A percentile compares a stretch with the other conserved stretches of the same genome.
These are phyloP conservation scores for Melanotus villosus DNA, from an alignment of 2,888 invertebrate species.

Conservation along the genomic window DNA sequence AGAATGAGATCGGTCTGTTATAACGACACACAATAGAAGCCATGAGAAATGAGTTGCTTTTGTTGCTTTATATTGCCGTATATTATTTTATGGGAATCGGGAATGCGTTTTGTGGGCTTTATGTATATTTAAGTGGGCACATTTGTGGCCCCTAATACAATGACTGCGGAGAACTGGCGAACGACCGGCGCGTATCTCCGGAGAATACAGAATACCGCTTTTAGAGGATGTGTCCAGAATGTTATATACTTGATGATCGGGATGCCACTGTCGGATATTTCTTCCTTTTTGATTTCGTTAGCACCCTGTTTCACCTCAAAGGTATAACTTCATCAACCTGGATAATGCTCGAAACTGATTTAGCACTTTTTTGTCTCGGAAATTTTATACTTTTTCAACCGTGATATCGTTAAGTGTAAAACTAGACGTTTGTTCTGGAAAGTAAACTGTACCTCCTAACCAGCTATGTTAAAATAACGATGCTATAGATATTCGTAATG, in stretches of 20 bases:
- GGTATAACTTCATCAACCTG: constrained; percentile 1
- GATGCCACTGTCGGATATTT: constrained; percentile 16
- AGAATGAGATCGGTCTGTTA: constrained; percentile 23
- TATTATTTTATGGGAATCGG: constrained; percentile 48
- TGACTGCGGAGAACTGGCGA: constrained; percentile 52
- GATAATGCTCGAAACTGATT: neutral
- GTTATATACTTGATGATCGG: constrained; percentile 35
- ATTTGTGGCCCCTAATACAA: constrained; percentile 54
- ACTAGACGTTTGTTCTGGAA: no score
- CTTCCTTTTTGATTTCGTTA: constrained; percentile 21
- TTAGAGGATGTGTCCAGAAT: constrained; percentile 42
- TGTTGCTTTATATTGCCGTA: constrained; percentile 44
- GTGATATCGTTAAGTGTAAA: no score
- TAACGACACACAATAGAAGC: constrained; percentile 26
- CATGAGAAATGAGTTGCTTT: constrained; percentile 37
- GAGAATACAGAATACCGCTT: constrained; percentile 50
- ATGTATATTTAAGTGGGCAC: constrained; percentile 56
- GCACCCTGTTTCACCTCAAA: neutral
- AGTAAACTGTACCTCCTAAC: no score
- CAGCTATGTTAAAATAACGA: no score
- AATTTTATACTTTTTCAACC: neutral
- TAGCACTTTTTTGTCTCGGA: neutral
- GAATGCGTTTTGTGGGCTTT: constrained; percentile 51
- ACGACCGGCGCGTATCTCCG: constrained; percentile 44
- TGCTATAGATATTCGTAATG: no score